Evolutionary conservation across 2,888 invertebrate genomes (phyloP).

Genomic region (Eilema griseolum): DNA sequence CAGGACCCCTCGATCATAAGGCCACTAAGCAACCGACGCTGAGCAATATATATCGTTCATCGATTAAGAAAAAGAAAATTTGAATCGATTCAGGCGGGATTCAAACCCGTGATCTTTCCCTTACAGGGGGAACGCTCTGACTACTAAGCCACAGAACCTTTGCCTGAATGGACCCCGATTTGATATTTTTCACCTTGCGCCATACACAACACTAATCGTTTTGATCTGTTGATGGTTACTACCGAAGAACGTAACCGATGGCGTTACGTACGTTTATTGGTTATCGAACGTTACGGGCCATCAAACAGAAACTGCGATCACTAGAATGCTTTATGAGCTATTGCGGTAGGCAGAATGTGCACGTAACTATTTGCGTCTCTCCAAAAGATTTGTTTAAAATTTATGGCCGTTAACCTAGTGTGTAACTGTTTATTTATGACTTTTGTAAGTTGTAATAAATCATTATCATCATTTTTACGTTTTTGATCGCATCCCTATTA

Average conservation of each 20-base stretch:
- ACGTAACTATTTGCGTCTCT: neutral
- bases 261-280: slow-evolving; percentile 17
- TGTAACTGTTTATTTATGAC: neutral
- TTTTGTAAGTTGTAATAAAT: neutral
- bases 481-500: too few species aligned
- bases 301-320: slow-evolving; percentile 7
- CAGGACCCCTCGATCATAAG: too few species aligned
- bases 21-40: too few species aligned
- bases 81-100: too few species aligned
- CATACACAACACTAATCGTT: slow-evolving; percentile 32
- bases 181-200: slow-evolving; percentile 17
- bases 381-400: neutral
- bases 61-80: too few species aligned
- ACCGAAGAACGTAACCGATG: slow-evolving; percentile 11
- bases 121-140: too few species aligned
- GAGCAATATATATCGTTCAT: too few species aligned
- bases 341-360: neutral
- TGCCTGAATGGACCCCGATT: too few species aligned
- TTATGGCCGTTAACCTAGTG: neutral
- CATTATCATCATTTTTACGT: too few species aligned
- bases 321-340: slow-evolving; percentile 17
- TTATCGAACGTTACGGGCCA: slow-evolving; percentile 9
- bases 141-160: too few species aligned
- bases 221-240: slow-evolving; percentile 40
- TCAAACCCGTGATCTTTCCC: too few species aligned